Conservation (phyloP, 2,797 vertebrate species). For the Cirrhinus mrigala region DNA sequence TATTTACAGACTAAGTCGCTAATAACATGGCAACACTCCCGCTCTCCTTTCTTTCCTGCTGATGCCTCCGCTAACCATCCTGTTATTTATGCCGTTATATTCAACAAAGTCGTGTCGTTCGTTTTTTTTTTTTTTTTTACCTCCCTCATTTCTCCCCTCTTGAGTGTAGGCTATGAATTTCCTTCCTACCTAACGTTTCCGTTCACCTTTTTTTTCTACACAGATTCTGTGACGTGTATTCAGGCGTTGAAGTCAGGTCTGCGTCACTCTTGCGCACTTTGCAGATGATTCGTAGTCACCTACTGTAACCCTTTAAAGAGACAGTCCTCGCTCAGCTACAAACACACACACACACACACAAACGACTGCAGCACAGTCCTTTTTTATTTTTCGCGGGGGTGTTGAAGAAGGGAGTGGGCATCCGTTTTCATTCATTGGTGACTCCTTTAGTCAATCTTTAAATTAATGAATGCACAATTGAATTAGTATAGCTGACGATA, state of each 20-base stretch:
- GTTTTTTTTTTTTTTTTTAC: neutral
- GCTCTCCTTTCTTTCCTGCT: conserved; percentile 3
- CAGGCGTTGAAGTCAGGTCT: conserved; percentile 76
- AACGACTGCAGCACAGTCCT: conserved; percentile 67
- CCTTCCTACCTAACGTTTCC: conserved; percentile 64
- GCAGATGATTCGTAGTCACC: conserved; percentile 81
- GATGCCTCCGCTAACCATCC: neutral
- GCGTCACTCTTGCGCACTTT: conserved; percentile 86
- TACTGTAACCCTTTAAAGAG: conserved; percentile 80
- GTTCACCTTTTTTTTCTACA: conserved; percentile 63
- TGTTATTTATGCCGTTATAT: conserved; percentile 8
- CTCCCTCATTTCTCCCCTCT: neutral
- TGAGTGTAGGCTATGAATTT: conserved; percentile 43
- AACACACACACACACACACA: conserved; percentile 23
- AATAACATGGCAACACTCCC: conserved; percentile 44
- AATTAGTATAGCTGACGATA: neutral
- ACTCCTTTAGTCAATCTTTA: neutral
- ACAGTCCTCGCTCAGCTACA: conserved; percentile 44
- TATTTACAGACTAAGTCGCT: neutral
- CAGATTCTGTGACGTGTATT: conserved; percentile 74
- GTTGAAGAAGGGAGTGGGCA: conserved; percentile 52
- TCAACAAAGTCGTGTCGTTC: neutral
- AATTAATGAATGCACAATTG: neutral
- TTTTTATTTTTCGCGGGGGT: conserved; percentile 57
- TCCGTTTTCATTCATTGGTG: conserved; percentile 30